A percentile compares a stretch with the other conserved stretches of the same genome.
Evolutionary conservation across 2,888 invertebrate species (phyloP).

Genomic region (Stenotaenia linearis): DNA sequence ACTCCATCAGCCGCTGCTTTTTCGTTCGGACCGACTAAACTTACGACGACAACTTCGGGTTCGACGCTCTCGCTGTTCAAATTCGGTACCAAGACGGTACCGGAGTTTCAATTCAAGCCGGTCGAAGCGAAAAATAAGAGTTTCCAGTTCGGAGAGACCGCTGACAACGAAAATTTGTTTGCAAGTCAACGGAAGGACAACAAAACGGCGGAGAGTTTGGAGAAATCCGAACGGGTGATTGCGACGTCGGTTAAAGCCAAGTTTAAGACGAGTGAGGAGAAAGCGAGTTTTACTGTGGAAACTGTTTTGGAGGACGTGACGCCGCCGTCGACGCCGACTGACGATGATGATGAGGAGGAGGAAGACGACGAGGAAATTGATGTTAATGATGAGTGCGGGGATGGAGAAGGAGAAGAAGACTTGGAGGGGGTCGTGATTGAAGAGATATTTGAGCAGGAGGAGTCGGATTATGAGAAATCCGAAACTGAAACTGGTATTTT

Average conservation of each 20-base stretch:
- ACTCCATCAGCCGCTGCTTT: neutral
- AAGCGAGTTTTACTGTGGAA: neutral
- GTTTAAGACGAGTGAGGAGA: neutral
- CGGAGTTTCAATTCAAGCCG: neutral
- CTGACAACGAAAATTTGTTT: neutral
- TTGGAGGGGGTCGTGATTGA: neutral
- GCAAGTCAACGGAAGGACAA: neutral
- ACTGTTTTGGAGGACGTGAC: constrained; percentile 37
- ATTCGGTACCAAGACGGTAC: neutral
- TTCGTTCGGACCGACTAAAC: neutral
- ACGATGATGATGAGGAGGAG: neutral
- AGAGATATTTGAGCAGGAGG: neutral
- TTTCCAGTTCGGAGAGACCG: neutral
- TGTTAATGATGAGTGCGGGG: neutral
- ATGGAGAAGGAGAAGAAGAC: neutral
- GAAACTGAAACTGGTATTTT: no score
- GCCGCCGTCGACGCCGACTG: constrained; percentile 38
- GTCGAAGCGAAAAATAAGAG: neutral
- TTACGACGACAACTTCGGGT: neutral
- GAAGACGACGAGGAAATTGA: neutral
- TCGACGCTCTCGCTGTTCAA: neutral
- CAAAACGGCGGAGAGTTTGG: neutral
- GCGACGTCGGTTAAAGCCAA: neutral
- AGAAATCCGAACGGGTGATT: neutral
- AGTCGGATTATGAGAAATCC: no score